A percentile compares a stretch with the other conserved stretches of the same genome.
These are phyloP conservation scores for Erpornis zantholeuca DNA, from an alignment of 2,113 vertebrate species.

Conservation along the genomic window DNA sequence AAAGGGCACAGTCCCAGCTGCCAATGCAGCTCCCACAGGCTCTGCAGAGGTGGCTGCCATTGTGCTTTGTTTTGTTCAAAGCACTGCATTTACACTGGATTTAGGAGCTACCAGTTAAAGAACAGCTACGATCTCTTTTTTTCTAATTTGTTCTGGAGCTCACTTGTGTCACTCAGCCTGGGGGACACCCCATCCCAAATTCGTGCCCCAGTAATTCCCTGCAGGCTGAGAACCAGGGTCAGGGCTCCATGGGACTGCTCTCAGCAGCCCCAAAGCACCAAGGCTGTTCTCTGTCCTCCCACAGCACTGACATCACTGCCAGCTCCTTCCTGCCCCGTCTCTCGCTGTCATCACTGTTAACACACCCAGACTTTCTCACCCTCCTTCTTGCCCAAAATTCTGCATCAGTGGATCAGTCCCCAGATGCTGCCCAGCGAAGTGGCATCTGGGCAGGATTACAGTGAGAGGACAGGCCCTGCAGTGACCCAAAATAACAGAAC, in stretches of 20 bases:
- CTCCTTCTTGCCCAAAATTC: background rate
- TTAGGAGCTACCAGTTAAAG: background rate
- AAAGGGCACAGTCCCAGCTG: background rate
- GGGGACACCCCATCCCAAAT: background rate
- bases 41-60: background rate
- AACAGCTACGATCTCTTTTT: background rate
- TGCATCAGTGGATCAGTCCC: background rate
- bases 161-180: background rate
- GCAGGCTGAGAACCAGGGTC: background rate
- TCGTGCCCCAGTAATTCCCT: fast-evolving
- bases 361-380: background rate
- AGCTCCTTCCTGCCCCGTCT: background rate
- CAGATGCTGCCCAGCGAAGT: fast-evolving
- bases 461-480: background rate
- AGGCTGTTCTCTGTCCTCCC: background rate
- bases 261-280: background rate
- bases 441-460: fast-evolving
- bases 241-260: background rate
- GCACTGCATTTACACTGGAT: too few relatives aligned
- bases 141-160: background rate
- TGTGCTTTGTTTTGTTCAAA: background rate
- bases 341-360: fast-evolving
- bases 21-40: background rate
- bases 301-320: background rate
- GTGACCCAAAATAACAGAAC: background rate